Base-by-base conservation (phyloP, 2,113 vertebrate species). In the Rhinoderma darwinii region DNA sequence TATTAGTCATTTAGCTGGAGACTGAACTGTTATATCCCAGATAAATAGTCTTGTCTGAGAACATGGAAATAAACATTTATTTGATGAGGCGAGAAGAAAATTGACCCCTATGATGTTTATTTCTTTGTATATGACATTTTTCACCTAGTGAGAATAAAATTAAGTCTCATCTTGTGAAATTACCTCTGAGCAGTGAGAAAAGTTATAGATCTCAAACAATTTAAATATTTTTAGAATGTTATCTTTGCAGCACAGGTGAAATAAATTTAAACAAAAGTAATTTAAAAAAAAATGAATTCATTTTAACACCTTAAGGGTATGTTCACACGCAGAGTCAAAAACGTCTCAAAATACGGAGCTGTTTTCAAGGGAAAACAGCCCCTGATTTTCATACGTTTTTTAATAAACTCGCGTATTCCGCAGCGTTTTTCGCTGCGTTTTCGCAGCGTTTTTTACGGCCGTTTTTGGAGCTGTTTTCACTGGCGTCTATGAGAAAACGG, bases 71-170 rank as follows among this genome's bases (percentile, higher is more conserved):
- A 86, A 86, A 70, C 61, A 79, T 86, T 54, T 68, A 51, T 70
- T 86, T 79, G 32, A 76, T 79, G 61, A 54, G 30, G 27, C 20
- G 17, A 79, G 59, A 32, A n/a, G 43, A 79, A 47, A 86, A 79
- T 79, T 86, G 84, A 79, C 75, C 84, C 74, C 66, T 86, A 37
- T 86, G 84, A 86, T 86, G 76, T 86, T 86, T 86, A 86, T 86
- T 79, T 70, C 84, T 79, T 79, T 70, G 84, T 79, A 10, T 39
- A 66, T 79, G 59, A n/a, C 74, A 86, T 79, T 86, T 86, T 70
- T 68, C 10, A 47, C n/a, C 51, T 22, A 56, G 70, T 74, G n/a
- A 30, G 12, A 74, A 74, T 50, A 72, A 83, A 72, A 73, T 50
- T 10, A 18, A 18, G 5, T 50, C 39, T 76, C 4, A 14, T 51